These are phyloP conservation scores for Pseudolaguvia tuberculata DNA, from an alignment of 2,113 vertebrate species.

Conservation along the genomic window DNA sequence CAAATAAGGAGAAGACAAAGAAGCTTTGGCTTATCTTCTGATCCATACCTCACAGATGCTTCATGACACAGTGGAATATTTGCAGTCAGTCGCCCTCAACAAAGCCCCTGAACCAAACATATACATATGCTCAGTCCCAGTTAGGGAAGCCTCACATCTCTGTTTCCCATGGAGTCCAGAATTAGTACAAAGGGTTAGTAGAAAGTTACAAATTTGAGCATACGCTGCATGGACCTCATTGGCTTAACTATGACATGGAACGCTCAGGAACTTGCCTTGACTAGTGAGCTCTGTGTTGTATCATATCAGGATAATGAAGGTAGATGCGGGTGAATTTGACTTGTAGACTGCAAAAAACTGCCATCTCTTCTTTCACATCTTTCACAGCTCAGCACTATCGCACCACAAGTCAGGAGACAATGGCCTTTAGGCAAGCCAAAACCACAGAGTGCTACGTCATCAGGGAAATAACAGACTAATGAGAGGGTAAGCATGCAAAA, in stretches of 20 bases:
- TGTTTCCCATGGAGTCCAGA: constrained; percentile 11
- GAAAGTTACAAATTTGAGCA: constrained; percentile 27
- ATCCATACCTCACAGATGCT: constrained; percentile 30
- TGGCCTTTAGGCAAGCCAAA: constrained; percentile 36
- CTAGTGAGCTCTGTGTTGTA: constrained; percentile 11
- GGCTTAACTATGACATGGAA: constrained; percentile 31
- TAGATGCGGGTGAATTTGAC: constrained; percentile 23
- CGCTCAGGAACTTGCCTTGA: constrained; percentile 24
- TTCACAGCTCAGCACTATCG: constrained; percentile 30
- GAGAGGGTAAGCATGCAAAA: constrained; percentile 27
- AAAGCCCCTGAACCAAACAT: constrained; percentile 30
- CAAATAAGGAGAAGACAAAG: not conserved
- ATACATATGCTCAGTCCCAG: constrained; percentile 23
- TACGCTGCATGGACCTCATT: constrained; percentile 14
- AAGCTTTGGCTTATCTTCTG: constrained; percentile 18
- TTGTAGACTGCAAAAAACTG: not conserved
- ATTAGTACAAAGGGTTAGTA: constrained; percentile 6
- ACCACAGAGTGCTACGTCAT: constrained; percentile 35
- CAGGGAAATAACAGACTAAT: constrained; percentile 36
- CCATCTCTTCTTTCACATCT: not conserved
- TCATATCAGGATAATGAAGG: constrained; percentile 35
- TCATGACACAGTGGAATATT: constrained; percentile 38
- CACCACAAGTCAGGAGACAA: constrained; percentile 26
- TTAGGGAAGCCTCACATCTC: constrained; percentile 9
- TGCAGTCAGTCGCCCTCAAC: constrained; percentile 26